Conservation (phyloP, 1,140 invertebrate genomes). For the Rhyacophila brunnea region DNA sequence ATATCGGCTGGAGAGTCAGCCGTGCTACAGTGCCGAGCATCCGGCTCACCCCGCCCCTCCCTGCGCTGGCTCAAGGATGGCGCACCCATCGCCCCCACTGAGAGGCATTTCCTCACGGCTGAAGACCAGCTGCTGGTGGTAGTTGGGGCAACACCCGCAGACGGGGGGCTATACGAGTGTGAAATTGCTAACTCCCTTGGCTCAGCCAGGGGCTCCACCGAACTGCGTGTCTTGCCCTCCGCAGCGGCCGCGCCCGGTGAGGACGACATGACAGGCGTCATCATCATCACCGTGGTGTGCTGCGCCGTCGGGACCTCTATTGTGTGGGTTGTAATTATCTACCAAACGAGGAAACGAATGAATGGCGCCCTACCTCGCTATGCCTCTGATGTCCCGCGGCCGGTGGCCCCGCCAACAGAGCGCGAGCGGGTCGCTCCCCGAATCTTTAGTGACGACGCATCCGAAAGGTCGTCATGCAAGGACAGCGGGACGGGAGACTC, state of each 20-base stretch:
- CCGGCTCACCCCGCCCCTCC: conserved; percentile 81
- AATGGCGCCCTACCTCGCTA: conserved; percentile 45
- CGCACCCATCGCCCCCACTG: conserved; percentile 65
- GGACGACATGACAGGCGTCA: conserved; percentile 76
- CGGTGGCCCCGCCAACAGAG: conserved; percentile 44
- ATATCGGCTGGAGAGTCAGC: conserved; percentile 74
- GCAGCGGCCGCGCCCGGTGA: conserved; percentile 57
- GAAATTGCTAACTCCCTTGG: conserved; percentile 83
- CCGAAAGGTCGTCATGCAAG: conserved; percentile 61
- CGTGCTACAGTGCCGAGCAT: conserved; percentile 84
- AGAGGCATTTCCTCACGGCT: conserved; percentile 79
- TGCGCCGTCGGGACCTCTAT: conserved; percentile 87
- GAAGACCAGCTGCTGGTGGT: conserved; percentile 87
- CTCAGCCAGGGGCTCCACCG: conserved; percentile 56
- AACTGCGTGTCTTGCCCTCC: conserved; percentile 57
- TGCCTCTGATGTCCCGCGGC: conserved; percentile 50
- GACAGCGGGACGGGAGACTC: conserved; percentile 69
- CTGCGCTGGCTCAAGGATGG: conserved; percentile 90
- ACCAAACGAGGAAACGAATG: conserved; percentile 73
- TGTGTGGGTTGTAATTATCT: conserved; percentile 90
- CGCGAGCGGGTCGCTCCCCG: conserved; percentile 38
- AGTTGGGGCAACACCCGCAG: conserved; percentile 69
- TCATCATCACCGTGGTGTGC: conserved; percentile 86
- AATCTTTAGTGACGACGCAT: conserved; percentile 52
- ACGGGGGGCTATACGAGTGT: conserved; percentile 87